Base-by-base conservation (phyloP, 1,140 invertebrate genomes). In the Aphelenchoides fujianensis region DNA sequence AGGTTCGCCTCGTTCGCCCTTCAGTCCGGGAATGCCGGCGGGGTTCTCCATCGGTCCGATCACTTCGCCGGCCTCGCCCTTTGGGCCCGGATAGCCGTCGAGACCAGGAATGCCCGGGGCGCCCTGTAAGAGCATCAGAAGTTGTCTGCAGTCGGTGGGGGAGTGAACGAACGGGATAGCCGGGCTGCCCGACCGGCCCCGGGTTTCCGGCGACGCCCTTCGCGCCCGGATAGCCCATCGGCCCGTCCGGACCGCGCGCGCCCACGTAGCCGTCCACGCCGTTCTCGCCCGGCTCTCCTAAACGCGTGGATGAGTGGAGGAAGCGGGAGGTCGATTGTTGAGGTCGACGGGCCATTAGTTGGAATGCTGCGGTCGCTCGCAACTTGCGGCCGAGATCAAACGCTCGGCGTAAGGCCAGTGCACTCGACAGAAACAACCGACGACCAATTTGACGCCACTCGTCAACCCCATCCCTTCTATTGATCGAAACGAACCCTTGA, bases 41-140 rank as follows among this genome's bases (percentile, higher is more conserved):
- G 72, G 74, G 28, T 84, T 84, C 52, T 83, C 82, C 79, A 83
- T 82, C n/a, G 82, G 81, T 16, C 82, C 82, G 30, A 78, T 57
- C 31, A 83, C 73, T 57, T 84, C 82, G 57, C 82, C 82, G 61
- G 81, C 74, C 72, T 83, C 82, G 59, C 62, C 23, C 55, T 77
- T 77, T 2, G 66, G 35, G 57, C 82, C 82, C 35, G 82, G 79
- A 59, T 77, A 81, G 30, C 82, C 82, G 53, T 78, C 75, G 34
- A 81, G 55, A 23, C 82, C 82, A 32, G 82, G 82, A 2, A 82
- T 48, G 31, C 82, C 82, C 35, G 76, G 77, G 23, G 71, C 53
- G 32, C 79, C 79, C 78, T 80, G 41, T 28, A 23, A 9, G 9
- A n/a, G n/a, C n/a, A n/a, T n/a, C n/a, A n/a, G n/a, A n/a, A n/a